Evolutionary conservation across 2,113 vertebrate species (phyloP), one percentile per base, ranked within the genome.

Genomic region (Coreoperca whiteheadi): DNA sequence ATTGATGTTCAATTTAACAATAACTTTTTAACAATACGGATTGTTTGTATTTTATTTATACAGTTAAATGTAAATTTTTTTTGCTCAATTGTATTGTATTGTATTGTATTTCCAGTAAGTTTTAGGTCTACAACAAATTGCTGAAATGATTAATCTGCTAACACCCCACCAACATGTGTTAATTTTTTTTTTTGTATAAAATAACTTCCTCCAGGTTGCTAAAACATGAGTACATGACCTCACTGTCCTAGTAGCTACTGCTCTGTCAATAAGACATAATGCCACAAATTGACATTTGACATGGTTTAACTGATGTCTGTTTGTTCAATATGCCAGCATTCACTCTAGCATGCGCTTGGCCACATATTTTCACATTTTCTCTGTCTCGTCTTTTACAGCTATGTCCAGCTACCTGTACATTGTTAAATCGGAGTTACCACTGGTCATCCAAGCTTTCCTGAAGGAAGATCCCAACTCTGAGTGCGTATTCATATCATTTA

Each of bases 341-440:
- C 53, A 61, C 21, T 11, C 6, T 34, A 37, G 21, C 60, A 23
- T 25, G 34, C 43, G 32, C 32, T 51, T 48, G 23, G 25, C 41
- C 34, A 4, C 28, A 4, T 43, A 30, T 57, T n/a, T 70, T 82
- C 39, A 46, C 51, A 11, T 15, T 28, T 88, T 72, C 16, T 87
- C 18, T 76, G 37, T 88, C 16, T 84, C 51, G 8, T 71, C 39
- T 74, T 20, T 87, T n/a, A 0, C 93, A 99, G 98, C 98, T 59
- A 99, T 99, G 98, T 99, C 98, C 94, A 99, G 98, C 94, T 99
- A 99, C 95, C 94, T 99, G 89, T 99, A 98, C 93, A 99, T 99
- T 6, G 96, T 99, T 46, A 99, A 99, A 88, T 99, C 97, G 0
- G 98, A 99, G 95, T 95, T 99, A 77, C 98, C 98, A 12, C 96